A percentile compares a stretch with the other conserved stretches of the same genome.
Conservation (phyloP, 2,113 vertebrate species). For the Nesoenas mayeri region DNA sequence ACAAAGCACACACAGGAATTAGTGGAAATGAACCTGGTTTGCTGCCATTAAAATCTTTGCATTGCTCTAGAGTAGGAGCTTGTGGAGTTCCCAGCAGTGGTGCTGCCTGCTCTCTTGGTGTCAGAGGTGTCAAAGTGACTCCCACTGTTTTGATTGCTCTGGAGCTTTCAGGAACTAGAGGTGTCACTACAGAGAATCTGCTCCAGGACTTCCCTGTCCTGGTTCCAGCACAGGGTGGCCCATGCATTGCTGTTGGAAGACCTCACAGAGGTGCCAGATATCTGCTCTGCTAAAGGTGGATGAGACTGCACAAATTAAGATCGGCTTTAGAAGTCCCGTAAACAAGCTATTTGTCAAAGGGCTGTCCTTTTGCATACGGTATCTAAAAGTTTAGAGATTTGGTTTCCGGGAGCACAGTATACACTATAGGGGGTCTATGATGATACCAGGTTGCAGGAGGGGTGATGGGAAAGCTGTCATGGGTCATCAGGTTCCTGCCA, state of each 20-base stretch:
- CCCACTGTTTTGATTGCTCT: background rate
- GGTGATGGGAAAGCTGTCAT: background rate
- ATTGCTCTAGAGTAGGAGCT: background rate
- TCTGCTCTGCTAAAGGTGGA: background rate
- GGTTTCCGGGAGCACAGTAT: background rate
- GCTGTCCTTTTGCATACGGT: background rate
- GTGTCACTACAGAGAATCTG: background rate
- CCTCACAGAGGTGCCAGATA: background rate
- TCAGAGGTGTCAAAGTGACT: background rate
- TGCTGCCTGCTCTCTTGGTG: background rate
- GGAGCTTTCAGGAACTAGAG: background rate
- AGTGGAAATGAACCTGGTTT: background rate
- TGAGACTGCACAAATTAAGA: background rate
- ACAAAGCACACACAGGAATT: background rate
- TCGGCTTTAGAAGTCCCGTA: background rate
- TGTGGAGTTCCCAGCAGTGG: background rate
- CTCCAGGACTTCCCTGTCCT: background rate
- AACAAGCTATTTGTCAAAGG: background rate
- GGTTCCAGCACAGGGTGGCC: background rate
- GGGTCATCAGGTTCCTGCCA: background rate
- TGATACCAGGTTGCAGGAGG: background rate
- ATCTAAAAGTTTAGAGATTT: background rate
- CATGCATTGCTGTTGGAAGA: background rate
- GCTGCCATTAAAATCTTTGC: background rate
- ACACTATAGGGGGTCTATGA: background rate